Base-by-base conservation (phyloP, 1,140 invertebrate species). In the Thaumetopoea pityocampa region DNA sequence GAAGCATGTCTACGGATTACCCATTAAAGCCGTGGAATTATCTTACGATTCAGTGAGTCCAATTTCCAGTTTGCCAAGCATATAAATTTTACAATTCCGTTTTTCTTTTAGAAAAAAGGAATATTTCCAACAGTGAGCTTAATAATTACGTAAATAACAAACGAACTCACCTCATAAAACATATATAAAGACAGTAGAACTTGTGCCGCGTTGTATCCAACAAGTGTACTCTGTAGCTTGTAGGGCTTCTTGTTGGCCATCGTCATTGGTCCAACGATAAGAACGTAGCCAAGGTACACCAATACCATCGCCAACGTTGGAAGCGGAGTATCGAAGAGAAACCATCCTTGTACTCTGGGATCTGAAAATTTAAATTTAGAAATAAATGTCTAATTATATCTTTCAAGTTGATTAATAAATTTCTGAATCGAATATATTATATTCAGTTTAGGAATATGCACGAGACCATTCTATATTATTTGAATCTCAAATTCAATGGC, bases 221-320 rank as follows among this genome's bases (percentile, higher is more conserved):
- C 89, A 19, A 98, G 87, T 1, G 93, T 67, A 45, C 88, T 89
- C 54, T 93, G 90, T 1, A 98, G 87, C 53, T 95, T 89, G 69
- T 94, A 96, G 0, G 96, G 94, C 72, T 96, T 93, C 56, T 92
- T 88, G 69, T 96, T 93, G 24, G 90, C 88, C 97, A 98, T 98
- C 52, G 94, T 88, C 34, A 90, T 85, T 1, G 95, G 96, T 0
- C 96, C 96, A 4, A 93, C 74, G 24, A 94, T 87, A 46, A 95
- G 87, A 3, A 96, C 93, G 44, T 92, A 88, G 57, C 92, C 93
- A 0, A 97, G 87, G 67, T 97, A 97, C 2, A 90, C 85, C 4
- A 93, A 70, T 10, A 96, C 94, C 81, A 96, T 92, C 5, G 90
- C 77, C 1, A 97, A 67, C 1, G 96, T 97, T 0, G 95, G 94